phyloP scores from a whole-genome alignment of 2,113 vertebrate species.

The Clupea harengus region DNA sequence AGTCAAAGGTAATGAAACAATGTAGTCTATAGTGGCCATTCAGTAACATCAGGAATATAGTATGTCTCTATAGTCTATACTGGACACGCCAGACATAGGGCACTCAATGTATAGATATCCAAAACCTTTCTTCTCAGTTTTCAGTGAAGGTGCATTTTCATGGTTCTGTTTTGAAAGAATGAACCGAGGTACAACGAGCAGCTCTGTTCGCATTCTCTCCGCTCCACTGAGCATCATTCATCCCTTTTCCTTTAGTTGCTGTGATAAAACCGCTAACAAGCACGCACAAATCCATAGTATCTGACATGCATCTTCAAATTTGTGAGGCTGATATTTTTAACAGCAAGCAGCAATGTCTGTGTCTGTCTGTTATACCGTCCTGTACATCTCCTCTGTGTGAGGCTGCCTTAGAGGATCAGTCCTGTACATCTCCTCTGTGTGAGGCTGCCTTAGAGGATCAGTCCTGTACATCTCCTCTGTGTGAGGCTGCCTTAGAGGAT shows the following conservation, averaged over 20 bases:
- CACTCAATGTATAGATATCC: no score
- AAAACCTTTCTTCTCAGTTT: background rate
- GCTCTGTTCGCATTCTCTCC: background rate
- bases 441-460: background rate
- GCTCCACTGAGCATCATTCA: background rate
- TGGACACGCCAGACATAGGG: no score
- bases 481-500: background rate
- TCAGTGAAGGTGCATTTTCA: background rate
- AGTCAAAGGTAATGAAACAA: background rate
- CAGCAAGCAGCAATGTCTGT: background rate
- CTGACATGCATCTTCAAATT: background rate
- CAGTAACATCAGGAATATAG: background rate
- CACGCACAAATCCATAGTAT: background rate
- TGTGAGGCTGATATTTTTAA: background rate
- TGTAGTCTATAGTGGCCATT: background rate
- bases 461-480: background rate
- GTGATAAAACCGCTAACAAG: background rate
- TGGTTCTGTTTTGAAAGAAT: background rate
- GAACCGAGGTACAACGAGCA: background rate
- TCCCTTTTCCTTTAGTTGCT: background rate
- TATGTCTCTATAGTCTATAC: no score
- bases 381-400: background rate
- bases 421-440: background rate
- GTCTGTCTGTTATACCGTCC: background rate
- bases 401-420: background rate